Base-by-base conservation (phyloP, 2,113 vertebrate genomes). In the Peucedramus taeniatus region DNA sequence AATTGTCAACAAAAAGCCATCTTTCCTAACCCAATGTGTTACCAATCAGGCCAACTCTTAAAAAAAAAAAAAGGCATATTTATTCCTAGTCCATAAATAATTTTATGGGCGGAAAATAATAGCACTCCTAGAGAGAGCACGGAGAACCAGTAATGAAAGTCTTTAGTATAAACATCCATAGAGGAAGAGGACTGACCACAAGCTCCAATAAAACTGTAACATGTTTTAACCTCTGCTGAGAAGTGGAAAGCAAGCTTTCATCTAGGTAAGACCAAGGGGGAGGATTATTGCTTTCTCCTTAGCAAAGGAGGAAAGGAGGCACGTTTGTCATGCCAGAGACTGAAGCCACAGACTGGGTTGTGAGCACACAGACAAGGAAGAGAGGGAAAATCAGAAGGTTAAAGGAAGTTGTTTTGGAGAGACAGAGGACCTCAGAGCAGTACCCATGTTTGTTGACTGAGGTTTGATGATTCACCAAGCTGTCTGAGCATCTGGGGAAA, bases 71-170 rank as follows among this genome's bases (percentile, higher is more conserved):
- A 35, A 8, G 37, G 64, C 37, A 50, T 91, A 92, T 90, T 94
- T 96, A 93, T 94, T 96, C 88, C 90, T 81, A 89, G 77, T 83
- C 88, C 95, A 96, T 97, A 96, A 97, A 97, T 97, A 96, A 96
- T 95, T 95, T 96, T 97, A 96, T 94, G 83, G 94, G 83, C 0
- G 27, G 93, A 97, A 97, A 97, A 97, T 96, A 97, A 96, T 92
- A 97, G 94, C 83, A 85, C 89, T 92, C 96, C 94, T 94, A 92
- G 87, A 96, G 93, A 89, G 90, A 85, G 93, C 59, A 89, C 2
- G 2, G 59, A 95, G 94, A 90, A 86, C 27, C 66, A 95, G 93
- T 93, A 93, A 96, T 96, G 83, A 96, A 96, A 96, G 95, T 95
- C 93, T 96, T 96, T 83, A 95, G 94, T 92, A 95, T 92, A 97